Conservation (phyloP, 2,888 invertebrate genomes). For the Cheilosia pagana region DNA sequence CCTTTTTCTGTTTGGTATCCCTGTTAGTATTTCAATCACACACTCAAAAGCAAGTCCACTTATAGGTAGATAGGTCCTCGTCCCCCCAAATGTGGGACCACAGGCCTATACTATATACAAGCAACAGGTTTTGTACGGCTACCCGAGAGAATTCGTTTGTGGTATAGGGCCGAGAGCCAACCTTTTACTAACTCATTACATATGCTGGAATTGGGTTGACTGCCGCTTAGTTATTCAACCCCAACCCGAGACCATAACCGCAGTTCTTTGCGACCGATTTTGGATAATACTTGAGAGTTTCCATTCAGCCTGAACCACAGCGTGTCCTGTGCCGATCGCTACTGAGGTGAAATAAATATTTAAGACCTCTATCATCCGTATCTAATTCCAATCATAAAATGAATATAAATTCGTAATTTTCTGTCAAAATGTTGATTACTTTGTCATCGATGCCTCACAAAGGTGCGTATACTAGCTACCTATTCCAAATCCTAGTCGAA, state of each 20-base stretch:
- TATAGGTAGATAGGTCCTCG: too few relatives aligned
- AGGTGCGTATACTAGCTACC: not conserved
- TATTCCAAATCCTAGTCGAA: constrained; percentile 1
- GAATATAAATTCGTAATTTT: constrained; percentile 14
- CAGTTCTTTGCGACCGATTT: not conserved
- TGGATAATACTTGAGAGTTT: not conserved
- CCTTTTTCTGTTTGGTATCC: too few relatives aligned
- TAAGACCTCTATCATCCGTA: constrained; percentile 1
- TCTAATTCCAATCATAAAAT: constrained; percentile 22
- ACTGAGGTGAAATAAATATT: constrained; percentile 1
- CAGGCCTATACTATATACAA: too few relatives aligned
- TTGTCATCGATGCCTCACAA: constrained; percentile 3
- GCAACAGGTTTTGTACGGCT: too few relatives aligned
- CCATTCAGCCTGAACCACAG: not conserved
- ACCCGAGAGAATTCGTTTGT: too few relatives aligned
- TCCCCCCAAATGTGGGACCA: too few relatives aligned
- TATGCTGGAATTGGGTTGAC: not conserved
- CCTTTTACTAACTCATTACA: too few relatives aligned
- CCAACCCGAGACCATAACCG: not conserved
- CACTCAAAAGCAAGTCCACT: too few relatives aligned
- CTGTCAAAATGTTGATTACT: constrained; percentile 37
- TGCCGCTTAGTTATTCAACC: not conserved
- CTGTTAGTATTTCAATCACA: too few relatives aligned
- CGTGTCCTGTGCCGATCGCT: not conserved
- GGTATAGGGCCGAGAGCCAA: too few relatives aligned